Base-by-base conservation (phyloP, 1,140 invertebrate genomes). In the Patella vulgata region DNA sequence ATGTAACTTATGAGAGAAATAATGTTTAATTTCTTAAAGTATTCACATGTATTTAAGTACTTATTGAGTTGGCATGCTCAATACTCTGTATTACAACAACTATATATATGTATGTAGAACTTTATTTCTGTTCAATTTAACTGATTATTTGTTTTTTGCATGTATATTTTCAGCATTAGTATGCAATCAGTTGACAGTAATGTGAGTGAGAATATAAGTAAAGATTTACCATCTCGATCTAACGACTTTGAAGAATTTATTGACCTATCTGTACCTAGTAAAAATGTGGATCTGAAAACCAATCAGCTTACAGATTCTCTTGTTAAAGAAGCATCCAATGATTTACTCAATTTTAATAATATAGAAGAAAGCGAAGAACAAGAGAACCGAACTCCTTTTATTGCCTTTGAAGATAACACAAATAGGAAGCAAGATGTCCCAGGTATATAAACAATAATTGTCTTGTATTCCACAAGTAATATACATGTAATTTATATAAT, bases 321-420 rank as follows among this genome's bases (percentile, higher is more conserved):
- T n/a, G n/a, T n/a, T n/a, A n/a, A n/a, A n/a, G n/a, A n/a, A n/a
- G 63, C 62, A 46, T 36, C 61, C 30, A 70, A 73, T 33, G 77
- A 79, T 33, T 56, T 73, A 17, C 51, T 77, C 19, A 77, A 74
- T 50, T 71, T 71, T 52, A 77, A 75, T 67, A 74, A 67, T 44
- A 31, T 69, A 36, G 67, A 68, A 33, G 70, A 71, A 36, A 66
- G 70, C 43, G 66, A 61, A 43, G 57, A 57, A 48, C 21, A 63
- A 19, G 68, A 56, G 39, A 66, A 56, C 47, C 63, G 63, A 48
- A 70, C 70, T 43, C 73, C 77, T 39, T 66, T 79, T 25, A 73
- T 78, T 60, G 74, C 77, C 50, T 79, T 79, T 59, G 75, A 79
- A 63, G 77, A 79, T 46, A 76, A 76, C 65, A 66, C 75, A 71